Percentiles rank a stretch among this genome's conserved stretches.
Conservation (phyloP, 2,888 invertebrate species). For the Megaustenia siamemsis region DNA sequence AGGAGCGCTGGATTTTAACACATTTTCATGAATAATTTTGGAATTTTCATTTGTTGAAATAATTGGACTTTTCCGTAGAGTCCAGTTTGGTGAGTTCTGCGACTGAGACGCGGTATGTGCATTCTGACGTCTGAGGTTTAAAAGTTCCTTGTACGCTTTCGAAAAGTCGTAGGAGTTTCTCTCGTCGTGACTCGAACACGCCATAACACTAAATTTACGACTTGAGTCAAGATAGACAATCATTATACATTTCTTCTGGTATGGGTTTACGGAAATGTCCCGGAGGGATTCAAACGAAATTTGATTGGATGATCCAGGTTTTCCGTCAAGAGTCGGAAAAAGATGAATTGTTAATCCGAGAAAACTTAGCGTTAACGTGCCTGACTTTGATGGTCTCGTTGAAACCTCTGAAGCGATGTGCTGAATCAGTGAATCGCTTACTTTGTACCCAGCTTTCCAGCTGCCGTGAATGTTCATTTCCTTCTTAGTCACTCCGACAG, state of each 20-base stretch:
- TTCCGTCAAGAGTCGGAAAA: constrained; percentile 37
- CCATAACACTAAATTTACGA: constrained; percentile 40
- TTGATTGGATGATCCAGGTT: constrained; percentile 40
- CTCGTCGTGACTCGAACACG: constrained; percentile 11
- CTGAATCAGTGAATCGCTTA: constrained; percentile 23
- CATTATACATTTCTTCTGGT: constrained; percentile 52
- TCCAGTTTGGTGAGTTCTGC: constrained; percentile 20
- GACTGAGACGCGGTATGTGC: background rate
- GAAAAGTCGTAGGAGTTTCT: background rate
- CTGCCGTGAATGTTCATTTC: constrained; percentile 18
- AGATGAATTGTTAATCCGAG: constrained; percentile 50
- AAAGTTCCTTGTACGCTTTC: background rate
- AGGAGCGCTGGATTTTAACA: background rate
- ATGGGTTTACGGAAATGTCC: constrained; percentile 54
- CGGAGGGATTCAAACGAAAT: constrained; percentile 48
- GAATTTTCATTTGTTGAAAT: background rate
- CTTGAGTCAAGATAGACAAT: constrained; percentile 53
- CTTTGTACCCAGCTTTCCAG: constrained; percentile 25
- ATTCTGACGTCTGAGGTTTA: background rate
- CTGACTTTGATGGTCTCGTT: background rate
- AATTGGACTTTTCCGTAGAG: background rate
- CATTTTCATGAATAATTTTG: background rate
- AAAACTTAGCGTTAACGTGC: constrained; percentile 37
- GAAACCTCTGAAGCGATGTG: background rate
- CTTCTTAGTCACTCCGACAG: background rate